Evolutionary conservation across 2,113 vertebrate species (phyloP).

Genomic region (Ascaphus truei): DNA sequence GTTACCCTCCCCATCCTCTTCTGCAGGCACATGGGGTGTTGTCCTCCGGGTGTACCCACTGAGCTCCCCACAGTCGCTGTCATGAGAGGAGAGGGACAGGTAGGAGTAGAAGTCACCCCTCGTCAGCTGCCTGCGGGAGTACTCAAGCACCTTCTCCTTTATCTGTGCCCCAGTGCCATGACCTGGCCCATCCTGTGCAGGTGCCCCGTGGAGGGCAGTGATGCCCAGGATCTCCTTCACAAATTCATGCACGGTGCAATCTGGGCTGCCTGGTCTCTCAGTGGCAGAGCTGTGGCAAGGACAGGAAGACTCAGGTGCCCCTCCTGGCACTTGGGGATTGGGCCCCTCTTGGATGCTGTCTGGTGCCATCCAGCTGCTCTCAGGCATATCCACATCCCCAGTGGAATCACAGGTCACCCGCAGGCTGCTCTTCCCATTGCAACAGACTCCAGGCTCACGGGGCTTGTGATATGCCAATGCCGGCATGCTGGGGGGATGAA

Average conservation of each 20-base stretch:
- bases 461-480: conserved; percentile 29
- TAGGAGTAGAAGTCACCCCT: conserved; percentile 97
- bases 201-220: conserved; percentile 84
- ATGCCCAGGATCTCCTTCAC: conserved; percentile 93
- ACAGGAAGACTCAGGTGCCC: conserved; percentile 54
- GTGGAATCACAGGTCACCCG: conserved; percentile 22
- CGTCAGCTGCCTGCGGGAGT: conserved; percentile 84
- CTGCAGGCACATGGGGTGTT: conserved; percentile 55
- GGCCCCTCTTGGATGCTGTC: conserved; percentile 39
- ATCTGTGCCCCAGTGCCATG: conserved; percentile 80
- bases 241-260: conserved; percentile 80
- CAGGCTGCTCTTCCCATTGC: conserved; percentile 19
- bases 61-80: conserved; percentile 97
- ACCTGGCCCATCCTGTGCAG: conserved; percentile 62
- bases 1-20: conserved; percentile 72
- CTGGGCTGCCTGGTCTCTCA: conserved; percentile 65
- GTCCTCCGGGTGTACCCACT: conserved; percentile 74
- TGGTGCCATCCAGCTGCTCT: conserved; percentile 48
- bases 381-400: conserved; percentile 35
- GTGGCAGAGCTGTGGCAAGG: conserved; percentile 53
- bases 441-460: conserved; percentile 11
- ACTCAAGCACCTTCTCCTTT: conserved; percentile 89
- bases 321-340: conserved; percentile 32
- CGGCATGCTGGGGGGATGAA: conserved; percentile 30
- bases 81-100: conserved; percentile 94